These are phyloP conservation scores for Rhagium mordax DNA, from an alignment of 2,888 invertebrate genomes.

Conservation along the genomic window DNA sequence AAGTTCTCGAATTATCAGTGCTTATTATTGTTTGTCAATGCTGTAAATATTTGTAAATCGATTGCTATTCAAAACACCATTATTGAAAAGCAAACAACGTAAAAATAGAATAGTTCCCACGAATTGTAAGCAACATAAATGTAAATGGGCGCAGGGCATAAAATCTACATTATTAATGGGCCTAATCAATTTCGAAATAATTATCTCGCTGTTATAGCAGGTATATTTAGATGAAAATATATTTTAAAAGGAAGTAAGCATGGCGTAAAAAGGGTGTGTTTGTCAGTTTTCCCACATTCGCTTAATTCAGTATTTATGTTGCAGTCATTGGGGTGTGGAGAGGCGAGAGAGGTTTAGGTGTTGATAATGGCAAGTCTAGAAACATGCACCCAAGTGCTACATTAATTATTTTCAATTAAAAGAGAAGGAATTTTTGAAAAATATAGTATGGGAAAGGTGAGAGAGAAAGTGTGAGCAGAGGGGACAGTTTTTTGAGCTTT, in stretches of 20 bases:
- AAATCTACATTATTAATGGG: constrained; percentile 23
- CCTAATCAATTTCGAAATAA: constrained; percentile 8
- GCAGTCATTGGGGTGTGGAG: constrained; percentile 9
- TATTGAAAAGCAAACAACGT: not conserved
- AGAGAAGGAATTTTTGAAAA: no score
- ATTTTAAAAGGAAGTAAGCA: constrained; percentile 40
- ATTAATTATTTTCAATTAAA: no score
- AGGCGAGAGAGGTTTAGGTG: not conserved
- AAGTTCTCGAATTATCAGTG: no score
- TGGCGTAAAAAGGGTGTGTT: constrained; percentile 42
- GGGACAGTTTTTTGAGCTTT: no score
- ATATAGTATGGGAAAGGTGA: no score
- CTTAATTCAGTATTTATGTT: constrained; percentile 24
- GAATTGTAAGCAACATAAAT: not conserved
- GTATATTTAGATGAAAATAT: not conserved
- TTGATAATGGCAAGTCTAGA: not conserved
- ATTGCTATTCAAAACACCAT: not conserved
- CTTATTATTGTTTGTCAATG: no score
- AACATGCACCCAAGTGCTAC: no score
- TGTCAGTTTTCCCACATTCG: constrained; percentile 26
- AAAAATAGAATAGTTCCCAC: constrained; percentile 10
- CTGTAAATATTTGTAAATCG: no score
- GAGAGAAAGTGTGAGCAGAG: no score
- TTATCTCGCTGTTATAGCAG: constrained; percentile 8
- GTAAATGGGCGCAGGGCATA: not conserved